phyloP scores from a whole-genome alignment of 1,140 invertebrate genomes.

The Heliconius hewitsoni region DNA sequence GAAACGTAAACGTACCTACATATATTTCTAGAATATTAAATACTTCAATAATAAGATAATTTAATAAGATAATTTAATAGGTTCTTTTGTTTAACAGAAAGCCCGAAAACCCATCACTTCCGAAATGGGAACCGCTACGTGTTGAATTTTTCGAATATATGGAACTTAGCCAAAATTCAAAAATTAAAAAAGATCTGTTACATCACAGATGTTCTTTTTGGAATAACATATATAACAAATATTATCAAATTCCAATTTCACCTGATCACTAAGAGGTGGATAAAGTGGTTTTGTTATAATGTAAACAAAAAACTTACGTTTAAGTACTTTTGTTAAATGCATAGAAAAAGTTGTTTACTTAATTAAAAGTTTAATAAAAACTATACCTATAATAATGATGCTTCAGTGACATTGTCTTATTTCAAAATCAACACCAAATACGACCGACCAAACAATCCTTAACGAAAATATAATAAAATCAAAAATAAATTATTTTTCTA shows the following conservation, averaged over 20 bases:
- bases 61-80: neutral
- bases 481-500: no score
- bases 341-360: no score
- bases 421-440: no score
- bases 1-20: neutral
- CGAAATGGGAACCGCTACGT: constrained; percentile 45
- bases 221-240: constrained; percentile 15
- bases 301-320: neutral
- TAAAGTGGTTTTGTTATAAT: neutral
- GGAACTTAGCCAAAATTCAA: constrained; percentile 10
- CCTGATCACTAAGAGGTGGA: neutral
- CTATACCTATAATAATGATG: no score
- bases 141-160: constrained; percentile 6
- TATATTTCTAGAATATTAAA: no score
- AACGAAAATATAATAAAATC: no score
- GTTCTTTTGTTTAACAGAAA: constrained; percentile 41
- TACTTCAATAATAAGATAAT: neutral
- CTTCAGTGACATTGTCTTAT: no score
- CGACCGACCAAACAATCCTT: no score
- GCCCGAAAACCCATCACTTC: constrained; percentile 39
- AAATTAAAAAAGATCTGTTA: constrained; percentile 10
- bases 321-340: neutral
- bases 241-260: constrained; percentile 4
- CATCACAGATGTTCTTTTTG: constrained; percentile 22
- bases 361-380: no score